phyloP scores from a whole-genome alignment of 2,888 invertebrate species.

The Lasioglossum leucozonium region DNA sequence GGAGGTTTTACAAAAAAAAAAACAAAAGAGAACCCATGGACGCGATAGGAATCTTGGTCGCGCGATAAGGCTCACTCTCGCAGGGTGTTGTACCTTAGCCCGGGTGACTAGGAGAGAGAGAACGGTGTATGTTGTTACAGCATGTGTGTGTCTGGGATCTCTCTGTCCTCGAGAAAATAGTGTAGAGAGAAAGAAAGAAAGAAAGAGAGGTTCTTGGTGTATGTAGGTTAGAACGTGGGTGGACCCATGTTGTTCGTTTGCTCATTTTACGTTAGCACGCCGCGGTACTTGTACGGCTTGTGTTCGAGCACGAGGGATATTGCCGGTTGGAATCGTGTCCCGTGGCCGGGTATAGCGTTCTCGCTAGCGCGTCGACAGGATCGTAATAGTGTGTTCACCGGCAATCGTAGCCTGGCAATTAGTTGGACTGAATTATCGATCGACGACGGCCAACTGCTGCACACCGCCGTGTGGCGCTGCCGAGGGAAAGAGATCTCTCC shows the following conservation, averaged over 20 bases:
- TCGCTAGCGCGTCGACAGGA: slow-evolving; percentile 30
- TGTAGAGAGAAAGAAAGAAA: slow-evolving; percentile 44
- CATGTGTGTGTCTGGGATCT: too few relatives aligned
- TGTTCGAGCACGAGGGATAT: slow-evolving; percentile 29
- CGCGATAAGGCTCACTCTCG: slow-evolving; percentile 50
- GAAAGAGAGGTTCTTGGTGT: slow-evolving; percentile 48
- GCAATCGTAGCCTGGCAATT: slow-evolving; percentile 61
- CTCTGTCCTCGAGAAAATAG: not conserved
- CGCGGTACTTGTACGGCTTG: slow-evolving; percentile 34
- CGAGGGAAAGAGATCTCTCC: too few relatives aligned
- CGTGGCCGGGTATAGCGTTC: slow-evolving; percentile 25
- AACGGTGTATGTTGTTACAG: slow-evolving; percentile 66
- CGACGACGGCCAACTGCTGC: slow-evolving; percentile 29
- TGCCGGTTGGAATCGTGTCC: slow-evolving; percentile 31
- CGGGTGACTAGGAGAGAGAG: slow-evolving; percentile 43
- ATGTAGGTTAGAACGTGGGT: slow-evolving; percentile 80
- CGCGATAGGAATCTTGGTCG: slow-evolving; percentile 11
- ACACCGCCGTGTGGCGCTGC: slow-evolving; percentile 28
- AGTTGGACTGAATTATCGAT: slow-evolving; percentile 71
- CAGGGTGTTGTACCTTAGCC: slow-evolving; percentile 37
- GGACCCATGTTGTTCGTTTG: slow-evolving; percentile 69
- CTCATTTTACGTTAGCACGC: slow-evolving; percentile 53
- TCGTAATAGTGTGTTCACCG: slow-evolving; percentile 49
- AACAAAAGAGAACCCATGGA: not conserved
- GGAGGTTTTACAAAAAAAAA: not conserved